These are phyloP conservation scores for Liopterus haemorrhoidalis DNA, from an alignment of 2,888 invertebrate genomes.

Conservation along the genomic window DNA sequence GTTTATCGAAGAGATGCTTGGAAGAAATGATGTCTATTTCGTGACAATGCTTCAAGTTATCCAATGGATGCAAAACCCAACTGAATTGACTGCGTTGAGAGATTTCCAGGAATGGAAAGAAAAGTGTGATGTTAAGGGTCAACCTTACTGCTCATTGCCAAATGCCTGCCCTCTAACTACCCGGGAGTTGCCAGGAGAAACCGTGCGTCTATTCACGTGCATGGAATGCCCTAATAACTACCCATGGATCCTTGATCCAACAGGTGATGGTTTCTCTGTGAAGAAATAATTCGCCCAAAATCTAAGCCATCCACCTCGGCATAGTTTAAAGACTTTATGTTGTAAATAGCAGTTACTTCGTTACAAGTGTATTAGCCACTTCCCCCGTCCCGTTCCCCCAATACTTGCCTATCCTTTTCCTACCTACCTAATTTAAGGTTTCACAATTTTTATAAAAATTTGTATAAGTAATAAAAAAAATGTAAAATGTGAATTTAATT, in stretches of 20 bases:
- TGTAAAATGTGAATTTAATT: no score
- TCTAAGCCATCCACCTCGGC: no score
- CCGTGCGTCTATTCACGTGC: conserved; percentile 86
- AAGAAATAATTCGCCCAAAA: conserved; percentile 70
- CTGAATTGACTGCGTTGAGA: conserved; percentile 75
- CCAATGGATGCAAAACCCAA: conserved; percentile 95
- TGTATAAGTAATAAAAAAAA: no score
- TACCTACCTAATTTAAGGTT: no score
- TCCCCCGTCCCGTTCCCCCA: no score
- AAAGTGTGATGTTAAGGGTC: conserved; percentile 89
- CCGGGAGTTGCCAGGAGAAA: conserved; percentile 86
- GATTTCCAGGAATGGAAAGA: conserved; percentile 96
- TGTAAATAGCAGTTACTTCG: no score
- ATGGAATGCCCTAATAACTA: conserved; percentile 95
- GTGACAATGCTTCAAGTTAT: conserved; percentile 83
- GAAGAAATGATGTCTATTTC: conserved; percentile 86
- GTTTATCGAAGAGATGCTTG: conserved; percentile 89
- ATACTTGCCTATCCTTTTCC: no score
- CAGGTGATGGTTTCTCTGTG: conserved; percentile 86
- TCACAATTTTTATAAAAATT: no score
- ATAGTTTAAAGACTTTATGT: no score
- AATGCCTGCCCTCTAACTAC: conserved; percentile 87
- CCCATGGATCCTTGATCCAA: conserved; percentile 91
- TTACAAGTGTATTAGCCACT: no score
- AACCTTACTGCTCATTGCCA: conserved; percentile 86